Percentiles rank a stretch among this genome's conserved stretches.
Evolutionary conservation across 2,888 invertebrate genomes (phyloP).

Genomic region (Trichopria drosophilae): DNA sequence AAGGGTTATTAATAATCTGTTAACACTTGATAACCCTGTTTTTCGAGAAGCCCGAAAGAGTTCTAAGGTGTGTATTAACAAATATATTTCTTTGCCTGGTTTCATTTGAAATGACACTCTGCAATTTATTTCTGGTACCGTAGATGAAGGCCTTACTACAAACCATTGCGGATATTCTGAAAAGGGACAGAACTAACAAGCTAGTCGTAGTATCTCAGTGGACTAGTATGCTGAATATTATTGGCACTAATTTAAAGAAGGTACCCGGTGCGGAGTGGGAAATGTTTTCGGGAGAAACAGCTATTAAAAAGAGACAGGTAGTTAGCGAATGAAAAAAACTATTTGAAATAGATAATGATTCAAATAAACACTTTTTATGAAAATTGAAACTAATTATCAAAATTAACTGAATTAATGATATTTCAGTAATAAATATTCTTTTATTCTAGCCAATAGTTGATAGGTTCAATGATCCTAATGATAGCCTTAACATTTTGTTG

Average conservation of each 20-base stretch:
- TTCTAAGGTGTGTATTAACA: constrained; percentile 61
- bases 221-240: constrained; percentile 78
- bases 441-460: constrained; percentile 45
- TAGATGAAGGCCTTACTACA: constrained; percentile 65
- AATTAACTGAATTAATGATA: not conserved
- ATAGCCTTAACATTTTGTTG: constrained; percentile 66
- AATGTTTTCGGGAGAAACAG: constrained; percentile 73
- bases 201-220: constrained; percentile 91
- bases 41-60: constrained; percentile 66
- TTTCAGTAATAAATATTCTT: constrained; percentile 10
- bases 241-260: constrained; percentile 68
- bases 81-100: not conserved
- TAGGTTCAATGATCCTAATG: constrained; percentile 41
- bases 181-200: too few species aligned
- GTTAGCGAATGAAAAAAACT: too few species aligned
- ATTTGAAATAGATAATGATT: too few species aligned
- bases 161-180: constrained; percentile 61
- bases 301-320: constrained; percentile 71
- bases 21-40: constrained; percentile 73
- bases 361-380: too few species aligned
- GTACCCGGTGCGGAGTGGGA: constrained; percentile 63
- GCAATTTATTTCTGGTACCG: constrained; percentile 20
- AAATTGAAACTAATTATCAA: too few species aligned
- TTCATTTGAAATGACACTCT: not conserved
- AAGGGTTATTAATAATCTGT: constrained; percentile 61